Evolutionary conservation across 1,140 invertebrate species (phyloP), one percentile per base, ranked within the genome.

Genomic region (Leptopilina clavipes): DNA sequence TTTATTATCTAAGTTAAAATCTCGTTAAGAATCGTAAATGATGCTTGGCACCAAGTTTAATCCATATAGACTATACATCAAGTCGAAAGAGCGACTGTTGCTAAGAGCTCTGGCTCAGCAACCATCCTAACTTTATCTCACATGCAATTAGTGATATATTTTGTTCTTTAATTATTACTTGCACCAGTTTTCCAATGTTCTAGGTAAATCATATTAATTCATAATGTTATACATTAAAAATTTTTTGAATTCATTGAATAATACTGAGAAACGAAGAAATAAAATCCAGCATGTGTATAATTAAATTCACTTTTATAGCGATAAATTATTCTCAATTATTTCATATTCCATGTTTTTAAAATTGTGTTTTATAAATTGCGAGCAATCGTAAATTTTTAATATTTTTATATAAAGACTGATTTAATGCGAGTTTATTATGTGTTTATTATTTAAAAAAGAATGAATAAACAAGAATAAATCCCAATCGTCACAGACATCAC

Each of bases 51-150:
- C 19, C 11, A 59, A 59, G 56, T 59, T 59, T 25, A 6, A 59
- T 59, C 10, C 19, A n/a, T 48, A 48, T 48, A 48, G 45, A 48
- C 11, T 52, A 52, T 65, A 65, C 31, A 59, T 19, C 52, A 3
- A 54, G n/a, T 54, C 18, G 52, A 45, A 45, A 45, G 11, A 65
- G 22, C 22, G 22, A 31, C 59, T 65, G 59, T 65, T 65, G 59
- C 59, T 65, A 65, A 65, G 59, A 25, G 59, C 22, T 12, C 59
- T 65, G 59, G 22, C 25, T 65, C 59, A n/a, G 59, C 59, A 65
- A 65, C 48, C 48, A 52, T 65, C n/a, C 59, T n/a, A 65, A 65
- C 59, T 65, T 65, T 65, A 65, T 65, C 14, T n/a, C 22, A n/a
- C 19, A 65, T 65, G 25, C 25, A 65, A 31, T 65, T 65, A 65